A percentile compares a stretch with the other conserved stretches of the same genome.
These are phyloP conservation scores for Tangara arthus DNA, from an alignment of 2,797 vertebrate genomes.

Conservation along the genomic window DNA sequence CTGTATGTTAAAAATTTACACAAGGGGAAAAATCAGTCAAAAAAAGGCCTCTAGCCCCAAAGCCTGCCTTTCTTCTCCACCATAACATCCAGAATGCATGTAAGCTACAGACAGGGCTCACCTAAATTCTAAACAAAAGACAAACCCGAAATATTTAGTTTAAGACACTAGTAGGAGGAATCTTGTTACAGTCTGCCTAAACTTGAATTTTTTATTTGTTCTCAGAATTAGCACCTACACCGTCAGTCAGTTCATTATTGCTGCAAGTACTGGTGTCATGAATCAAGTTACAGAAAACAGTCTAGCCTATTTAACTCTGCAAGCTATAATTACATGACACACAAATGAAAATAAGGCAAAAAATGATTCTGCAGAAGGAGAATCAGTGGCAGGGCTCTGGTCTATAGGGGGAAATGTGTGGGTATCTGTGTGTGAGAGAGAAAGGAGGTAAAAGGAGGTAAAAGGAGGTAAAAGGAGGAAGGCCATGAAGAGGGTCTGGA, in stretches of 20 bases:
- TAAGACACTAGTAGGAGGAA: background rate
- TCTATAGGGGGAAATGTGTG: fast-evolving
- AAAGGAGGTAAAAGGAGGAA: background rate
- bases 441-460: background rate
- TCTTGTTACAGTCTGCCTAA: background rate
- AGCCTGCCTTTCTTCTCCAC: background rate
- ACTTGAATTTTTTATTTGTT: background rate
- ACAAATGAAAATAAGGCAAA: background rate
- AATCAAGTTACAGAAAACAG: background rate
- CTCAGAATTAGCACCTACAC: background rate
- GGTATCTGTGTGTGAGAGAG: no score
- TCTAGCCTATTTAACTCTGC: background rate
- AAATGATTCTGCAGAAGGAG: background rate
- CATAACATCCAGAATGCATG: background rate
- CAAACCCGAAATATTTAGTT: background rate
- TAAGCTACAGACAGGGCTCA: background rate
- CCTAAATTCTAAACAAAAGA: background rate
- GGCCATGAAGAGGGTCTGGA: background rate
- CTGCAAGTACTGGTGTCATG: background rate
- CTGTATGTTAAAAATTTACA: background rate
- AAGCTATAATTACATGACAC: background rate
- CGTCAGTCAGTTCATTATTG: background rate
- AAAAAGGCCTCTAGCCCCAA: background rate
- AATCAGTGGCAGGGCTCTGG: background rate
- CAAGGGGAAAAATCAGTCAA: background rate